A percentile compares a stretch with the other conserved stretches of the same genome.
Evolutionary conservation across 2,113 vertebrate genomes (phyloP).

Genomic region (Cyanoderma ruficeps): DNA sequence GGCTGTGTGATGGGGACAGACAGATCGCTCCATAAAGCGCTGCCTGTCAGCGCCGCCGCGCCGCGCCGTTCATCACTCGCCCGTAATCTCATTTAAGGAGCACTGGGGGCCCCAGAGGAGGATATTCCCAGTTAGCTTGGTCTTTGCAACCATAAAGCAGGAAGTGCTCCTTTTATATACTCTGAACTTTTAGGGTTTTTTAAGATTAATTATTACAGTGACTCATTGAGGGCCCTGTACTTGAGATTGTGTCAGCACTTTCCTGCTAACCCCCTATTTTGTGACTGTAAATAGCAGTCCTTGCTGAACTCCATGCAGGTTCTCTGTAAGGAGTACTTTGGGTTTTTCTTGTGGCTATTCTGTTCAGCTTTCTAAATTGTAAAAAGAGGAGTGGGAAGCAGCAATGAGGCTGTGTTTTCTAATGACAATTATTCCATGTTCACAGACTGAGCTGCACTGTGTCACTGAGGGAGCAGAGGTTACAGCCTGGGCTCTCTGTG

Average conservation of each 20-base stretch:
- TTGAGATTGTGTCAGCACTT: conserved; percentile 59
- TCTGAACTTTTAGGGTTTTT: conserved; percentile 73
- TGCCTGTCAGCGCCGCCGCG: conserved; percentile 74
- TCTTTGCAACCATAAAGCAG: conserved; percentile 77
- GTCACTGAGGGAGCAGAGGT: not conserved
- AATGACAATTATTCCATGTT: not conserved
- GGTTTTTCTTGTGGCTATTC: not conserved
- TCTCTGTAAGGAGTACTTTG: not conserved
- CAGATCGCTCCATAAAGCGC: conserved; percentile 79
- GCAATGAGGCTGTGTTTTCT: not conserved
- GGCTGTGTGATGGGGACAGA: conserved; percentile 77
- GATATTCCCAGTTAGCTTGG: conserved; percentile 80
- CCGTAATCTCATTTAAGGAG: conserved; percentile 81
- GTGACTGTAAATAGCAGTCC: not conserved
- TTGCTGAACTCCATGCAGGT: not conserved
- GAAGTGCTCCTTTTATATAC: conserved; percentile 76
- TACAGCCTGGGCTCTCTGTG: not conserved
- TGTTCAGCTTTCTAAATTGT: not conserved
- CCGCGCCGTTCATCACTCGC: conserved; percentile 70
- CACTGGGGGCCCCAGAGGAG: conserved; percentile 66
- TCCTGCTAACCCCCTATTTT: not conserved
- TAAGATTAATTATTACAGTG: conserved; percentile 74
- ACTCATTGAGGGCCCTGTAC: conserved; percentile 4
- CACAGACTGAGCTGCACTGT: not conserved
- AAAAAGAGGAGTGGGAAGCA: not conserved